Conservation (phyloP, 2,888 invertebrate species). For the Drosophila prostipennis region DNA sequence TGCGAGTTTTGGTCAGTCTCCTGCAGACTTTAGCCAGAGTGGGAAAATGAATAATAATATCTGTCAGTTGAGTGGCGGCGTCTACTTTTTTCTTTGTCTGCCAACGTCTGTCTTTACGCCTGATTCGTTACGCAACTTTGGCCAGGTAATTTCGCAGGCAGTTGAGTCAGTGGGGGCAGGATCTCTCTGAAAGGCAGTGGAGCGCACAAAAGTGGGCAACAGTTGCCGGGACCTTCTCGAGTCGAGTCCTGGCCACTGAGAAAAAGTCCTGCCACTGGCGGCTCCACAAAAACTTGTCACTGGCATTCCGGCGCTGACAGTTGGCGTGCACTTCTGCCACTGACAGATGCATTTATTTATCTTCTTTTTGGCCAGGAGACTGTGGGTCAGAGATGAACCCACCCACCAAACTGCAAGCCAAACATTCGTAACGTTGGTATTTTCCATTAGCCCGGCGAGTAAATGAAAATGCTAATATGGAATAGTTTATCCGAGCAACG, state of each 20-base stretch:
- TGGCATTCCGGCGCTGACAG: slow-evolving; percentile 68
- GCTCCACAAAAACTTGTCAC: slow-evolving; percentile 59
- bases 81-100: slow-evolving; percentile 66
- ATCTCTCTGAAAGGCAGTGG: slow-evolving; percentile 50
- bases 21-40: slow-evolving; percentile 1
- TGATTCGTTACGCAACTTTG: slow-evolving; percentile 75
- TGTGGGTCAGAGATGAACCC: slow-evolving; percentile 12
- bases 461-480: slow-evolving; percentile 25
- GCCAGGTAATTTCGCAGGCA: slow-evolving; percentile 66
- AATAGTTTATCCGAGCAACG: slow-evolving; percentile 14
- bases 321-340: slow-evolving; percentile 64
- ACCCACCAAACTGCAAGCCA: slow-evolving; percentile 8
- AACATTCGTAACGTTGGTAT: slow-evolving; percentile 16
- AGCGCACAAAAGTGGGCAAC: slow-evolving; percentile 70
- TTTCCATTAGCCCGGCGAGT: slow-evolving; percentile 32
- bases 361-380: slow-evolving; percentile 6
- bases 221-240: slow-evolving; percentile 46
- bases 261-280: slow-evolving; percentile 33
- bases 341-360: slow-evolving; percentile 73
- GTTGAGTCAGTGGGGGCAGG: slow-evolving; percentile 10
- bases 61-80: slow-evolving; percentile 62
- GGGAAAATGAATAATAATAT: slow-evolving; percentile 73
- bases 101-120: slow-evolving; percentile 52
- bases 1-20: slow-evolving; percentile 3
- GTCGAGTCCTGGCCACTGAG: slow-evolving; percentile 16